Base-by-base conservation (phyloP, 2,888 invertebrate genomes). In the Drosophila ezoana region DNA sequence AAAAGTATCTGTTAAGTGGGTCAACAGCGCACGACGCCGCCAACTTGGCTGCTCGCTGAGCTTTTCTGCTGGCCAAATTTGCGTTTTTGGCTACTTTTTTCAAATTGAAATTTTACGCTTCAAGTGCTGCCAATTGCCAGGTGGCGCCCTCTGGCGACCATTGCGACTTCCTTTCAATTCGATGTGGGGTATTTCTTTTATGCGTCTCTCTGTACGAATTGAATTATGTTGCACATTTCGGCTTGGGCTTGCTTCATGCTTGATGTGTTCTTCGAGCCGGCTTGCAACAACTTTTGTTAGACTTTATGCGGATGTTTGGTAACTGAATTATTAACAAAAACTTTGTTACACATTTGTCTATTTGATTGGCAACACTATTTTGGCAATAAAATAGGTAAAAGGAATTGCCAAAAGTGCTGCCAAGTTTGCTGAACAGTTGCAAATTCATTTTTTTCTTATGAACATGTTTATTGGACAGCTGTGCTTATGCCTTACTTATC, bases 171-270 rank as follows among this genome's bases (percentile, higher is more conserved):
- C 73, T 77, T 76, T 76, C 64, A 62, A 61, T 63, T 57, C 8
- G 60, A 52, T 62, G 56, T 60, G 53, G 54, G 28, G 28, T 28
- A 28, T 54, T 61, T 54, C 33, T 63, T 59, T 68, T 43, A 40
- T 70, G 48, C 45, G 14, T 37, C 48, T 71, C 49, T 41, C 28
- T 41, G 18, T 40, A 71, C 83, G 85, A 87, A 83, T 83, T 85
- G 88, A 88, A 86, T 83, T 80, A 88, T 88, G 86, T 77, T 83
- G 86, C 88, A 88, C 80, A 67, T 72, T 81, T 76, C 48, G 58
- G 57, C 53, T 47, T 57, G 60, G 40, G 35, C 40, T 52, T 32
- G 67, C 76, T 81, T 82, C 85, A 82, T 81, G 87, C 67, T 70
- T 79, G 38, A 81, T 79, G 78, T 63, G 59, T 71, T 77, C 71